Evolutionary conservation across 1,140 invertebrate species (phyloP).

Genomic region (Orius insidiosus): DNA sequence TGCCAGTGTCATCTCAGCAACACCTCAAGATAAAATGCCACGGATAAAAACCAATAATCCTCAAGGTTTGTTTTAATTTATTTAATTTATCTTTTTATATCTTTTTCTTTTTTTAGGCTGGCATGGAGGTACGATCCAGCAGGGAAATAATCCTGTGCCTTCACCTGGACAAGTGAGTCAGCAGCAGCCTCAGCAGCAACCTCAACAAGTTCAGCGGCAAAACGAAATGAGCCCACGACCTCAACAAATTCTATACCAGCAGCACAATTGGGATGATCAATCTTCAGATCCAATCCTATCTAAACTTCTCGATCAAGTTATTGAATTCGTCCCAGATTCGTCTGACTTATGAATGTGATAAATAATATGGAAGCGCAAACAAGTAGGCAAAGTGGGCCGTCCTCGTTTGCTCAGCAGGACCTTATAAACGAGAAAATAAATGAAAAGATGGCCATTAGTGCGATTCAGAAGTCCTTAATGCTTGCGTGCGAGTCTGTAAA

Average conservation of each 20-base stretch:
- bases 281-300: conserved; percentile 52
- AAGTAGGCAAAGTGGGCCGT: neutral
- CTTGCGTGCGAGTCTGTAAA: conserved; percentile 43
- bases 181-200: conserved; percentile 14
- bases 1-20: conserved; percentile 43
- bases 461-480: conserved; percentile 81
- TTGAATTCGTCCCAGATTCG: conserved; percentile 42
- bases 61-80: conserved; percentile 2
- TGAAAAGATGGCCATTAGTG: conserved; percentile 71
- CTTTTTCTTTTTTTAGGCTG: too few relatives aligned
- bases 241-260: conserved; percentile 19
- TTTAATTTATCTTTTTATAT: too few relatives aligned
- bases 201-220: conserved; percentile 26
- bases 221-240: conserved; percentile 18
- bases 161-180: neutral
- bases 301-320: conserved; percentile 66
- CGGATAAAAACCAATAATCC: conserved; percentile 24
- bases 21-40: conserved; percentile 40
- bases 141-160: neutral
- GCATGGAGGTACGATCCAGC: conserved; percentile 26
- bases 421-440: conserved; percentile 38
- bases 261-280: conserved; percentile 15
- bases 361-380: conserved; percentile 27
- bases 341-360: conserved; percentile 31
- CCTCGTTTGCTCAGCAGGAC: conserved; percentile 7